Evolutionary conservation across 1,140 invertebrate species (phyloP).

Genomic region (Drosophila novamexicana): DNA sequence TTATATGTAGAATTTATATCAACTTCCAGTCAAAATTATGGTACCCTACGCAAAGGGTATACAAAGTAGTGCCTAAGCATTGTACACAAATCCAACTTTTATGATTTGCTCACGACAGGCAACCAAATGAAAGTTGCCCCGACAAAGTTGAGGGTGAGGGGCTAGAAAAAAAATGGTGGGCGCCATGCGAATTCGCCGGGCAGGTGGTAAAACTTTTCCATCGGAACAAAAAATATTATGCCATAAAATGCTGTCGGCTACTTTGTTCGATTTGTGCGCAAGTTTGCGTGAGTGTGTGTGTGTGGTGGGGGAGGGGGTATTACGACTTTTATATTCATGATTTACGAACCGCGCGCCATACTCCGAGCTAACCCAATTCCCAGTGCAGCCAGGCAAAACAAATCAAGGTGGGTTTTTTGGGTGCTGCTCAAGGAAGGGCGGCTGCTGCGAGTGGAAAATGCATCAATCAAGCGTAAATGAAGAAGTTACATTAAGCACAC

Average conservation of each 20-base stretch:
- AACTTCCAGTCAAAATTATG: background rate
- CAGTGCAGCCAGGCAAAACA: constrained; percentile 56
- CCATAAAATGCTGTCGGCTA: constrained; percentile 58
- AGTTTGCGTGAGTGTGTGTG: background rate
- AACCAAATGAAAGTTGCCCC: constrained; percentile 3
- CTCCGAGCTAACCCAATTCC: constrained; percentile 51
- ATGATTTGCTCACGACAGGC: constrained; percentile 53
- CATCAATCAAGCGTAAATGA: constrained; percentile 73
- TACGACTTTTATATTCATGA: constrained; percentile 69
- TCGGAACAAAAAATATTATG: constrained; percentile 58
- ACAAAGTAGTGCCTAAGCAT: background rate
- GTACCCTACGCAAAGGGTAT: background rate
- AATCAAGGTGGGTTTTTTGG: constrained; percentile 50
- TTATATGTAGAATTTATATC: background rate
- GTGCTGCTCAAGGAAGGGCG: background rate
- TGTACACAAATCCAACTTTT: constrained; percentile 53
- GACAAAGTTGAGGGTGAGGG: background rate
- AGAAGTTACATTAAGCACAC: constrained; percentile 35
- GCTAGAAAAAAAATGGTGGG: constrained; percentile 1
- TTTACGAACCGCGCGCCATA: constrained; percentile 64
- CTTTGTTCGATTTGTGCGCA: constrained; percentile 19
- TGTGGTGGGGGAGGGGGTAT: background rate
- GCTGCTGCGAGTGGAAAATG: constrained; percentile 40
- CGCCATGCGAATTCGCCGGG: constrained; percentile 6
- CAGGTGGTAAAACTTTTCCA: constrained; percentile 41